These are phyloP conservation scores for Valencia hispanica DNA, from an alignment of 2,797 vertebrate genomes.

Conservation along the genomic window DNA sequence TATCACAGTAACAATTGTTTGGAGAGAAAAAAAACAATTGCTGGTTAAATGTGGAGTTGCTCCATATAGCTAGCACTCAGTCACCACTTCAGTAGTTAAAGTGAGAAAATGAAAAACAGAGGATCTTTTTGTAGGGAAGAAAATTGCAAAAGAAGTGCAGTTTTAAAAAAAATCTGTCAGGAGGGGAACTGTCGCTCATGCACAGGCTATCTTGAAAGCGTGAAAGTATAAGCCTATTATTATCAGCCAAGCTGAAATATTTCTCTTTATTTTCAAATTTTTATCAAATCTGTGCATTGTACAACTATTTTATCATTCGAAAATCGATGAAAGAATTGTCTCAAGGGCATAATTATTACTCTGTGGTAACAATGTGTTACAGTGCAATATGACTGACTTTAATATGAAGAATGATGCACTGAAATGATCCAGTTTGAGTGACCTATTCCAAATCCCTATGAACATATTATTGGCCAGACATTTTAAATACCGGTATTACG, in stretches of 20 bases:
- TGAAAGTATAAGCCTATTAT: neutral
- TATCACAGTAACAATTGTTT: neutral
- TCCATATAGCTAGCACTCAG: neutral
- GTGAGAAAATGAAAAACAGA: neutral
- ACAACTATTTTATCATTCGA: neutral
- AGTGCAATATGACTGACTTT: neutral
- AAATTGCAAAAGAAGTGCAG: neutral
- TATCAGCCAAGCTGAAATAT: neutral
- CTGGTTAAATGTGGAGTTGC: neutral
- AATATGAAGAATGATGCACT: neutral
- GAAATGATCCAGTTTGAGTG: neutral
- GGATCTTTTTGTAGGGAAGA: neutral
- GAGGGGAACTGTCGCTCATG: neutral
- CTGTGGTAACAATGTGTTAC: neutral
- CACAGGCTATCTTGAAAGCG: neutral
- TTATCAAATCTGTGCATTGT: neutral
- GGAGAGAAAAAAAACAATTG: neutral
- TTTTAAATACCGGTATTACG: neutral
- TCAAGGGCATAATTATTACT: neutral
- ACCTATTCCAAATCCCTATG: fast-evolving
- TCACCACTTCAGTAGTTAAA: neutral
- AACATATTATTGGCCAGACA: too few species aligned
- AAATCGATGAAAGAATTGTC: neutral
- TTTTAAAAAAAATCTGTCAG: neutral
- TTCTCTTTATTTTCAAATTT: neutral